Base-by-base conservation (phyloP, 2,113 vertebrate genomes). In the Pteruthius melanotis region DNA sequence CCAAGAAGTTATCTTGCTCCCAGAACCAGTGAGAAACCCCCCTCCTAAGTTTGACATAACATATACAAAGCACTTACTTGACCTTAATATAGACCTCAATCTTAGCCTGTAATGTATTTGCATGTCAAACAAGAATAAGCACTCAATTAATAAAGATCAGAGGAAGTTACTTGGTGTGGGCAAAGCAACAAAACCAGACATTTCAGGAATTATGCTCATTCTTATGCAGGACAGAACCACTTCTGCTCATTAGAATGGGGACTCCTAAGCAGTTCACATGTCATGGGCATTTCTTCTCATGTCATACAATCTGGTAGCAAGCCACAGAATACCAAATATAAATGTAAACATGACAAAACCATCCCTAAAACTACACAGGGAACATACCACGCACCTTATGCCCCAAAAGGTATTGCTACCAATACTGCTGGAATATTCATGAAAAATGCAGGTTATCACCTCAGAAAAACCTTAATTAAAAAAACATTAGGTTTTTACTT, bases 241-340 rank as follows among this genome's bases (percentile, higher is more conserved):
- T 47, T n/a, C 49, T 56, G 27, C 12, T 75, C 40, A 26, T n/a
- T 2, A 37, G 9, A 71, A 40, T 2, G 0, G 6, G 8, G 13
- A 31, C 47, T 84, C 2, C 0, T 11, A 30, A 60, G 28, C 37
- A 64, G 35, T 42, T 61, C 14, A 45, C 4, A 4, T 0, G 2
- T 37, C 37, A 28, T 0, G 1, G 45, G 16, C 50, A 28, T 39
- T 66, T 33, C 64, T 74, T 69, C 60, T 76, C 10, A 19, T 57
- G 40, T 65, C 75, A 49, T 7, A 40, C 33, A 64, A 22, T 8
- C 27, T 33, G 14, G 21, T 2, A 76, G 56, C 30, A 84, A 70
- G 53, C 18, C 37, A 22, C 31, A 57, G 37, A 88, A 79, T 1
- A 28, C 13, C 23, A 56, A 61, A 52, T 9, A 56, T 6, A 64